A percentile compares a stretch with the other conserved stretches of the same genome.
phyloP scores from a whole-genome alignment of 2,113 vertebrate genomes.

The Rynchops niger region DNA sequence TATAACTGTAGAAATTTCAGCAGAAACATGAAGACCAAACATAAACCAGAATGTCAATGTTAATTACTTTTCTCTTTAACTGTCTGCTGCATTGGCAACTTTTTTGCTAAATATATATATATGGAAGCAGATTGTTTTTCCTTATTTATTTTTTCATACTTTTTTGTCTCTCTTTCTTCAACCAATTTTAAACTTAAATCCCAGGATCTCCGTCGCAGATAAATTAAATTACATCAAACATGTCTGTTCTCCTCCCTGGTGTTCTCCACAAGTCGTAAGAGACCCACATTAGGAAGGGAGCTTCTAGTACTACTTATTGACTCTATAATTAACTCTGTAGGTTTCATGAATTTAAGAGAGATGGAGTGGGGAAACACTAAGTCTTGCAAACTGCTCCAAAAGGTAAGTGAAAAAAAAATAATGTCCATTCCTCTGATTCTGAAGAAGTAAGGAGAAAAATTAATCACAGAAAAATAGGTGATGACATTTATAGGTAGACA shows the following conservation, averaged over 20 bases:
- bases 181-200: not conserved
- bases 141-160: not conserved
- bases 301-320: not conserved
- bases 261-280: not conserved
- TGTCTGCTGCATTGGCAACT: not conserved
- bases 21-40: not conserved
- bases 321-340: not conserved
- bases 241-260: not conserved
- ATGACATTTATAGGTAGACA: not conserved
- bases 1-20: slow-evolving; percentile 32
- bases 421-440: not conserved
- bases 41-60: not conserved
- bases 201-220: not conserved
- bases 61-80: slow-evolving; percentile 22
- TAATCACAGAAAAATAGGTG: not conserved
- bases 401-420: not conserved
- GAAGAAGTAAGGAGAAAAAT: not conserved
- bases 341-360: not conserved
- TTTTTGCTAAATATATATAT: not conserved
- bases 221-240: not conserved
- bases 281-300: not conserved
- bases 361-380: not conserved
- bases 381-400: not conserved
- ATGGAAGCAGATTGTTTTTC: not conserved
- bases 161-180: not conserved